These are phyloP conservation scores for Babyrousa celebensis DNA, from an alignment of 2,797 vertebrate genomes.

Conservation along the genomic window DNA sequence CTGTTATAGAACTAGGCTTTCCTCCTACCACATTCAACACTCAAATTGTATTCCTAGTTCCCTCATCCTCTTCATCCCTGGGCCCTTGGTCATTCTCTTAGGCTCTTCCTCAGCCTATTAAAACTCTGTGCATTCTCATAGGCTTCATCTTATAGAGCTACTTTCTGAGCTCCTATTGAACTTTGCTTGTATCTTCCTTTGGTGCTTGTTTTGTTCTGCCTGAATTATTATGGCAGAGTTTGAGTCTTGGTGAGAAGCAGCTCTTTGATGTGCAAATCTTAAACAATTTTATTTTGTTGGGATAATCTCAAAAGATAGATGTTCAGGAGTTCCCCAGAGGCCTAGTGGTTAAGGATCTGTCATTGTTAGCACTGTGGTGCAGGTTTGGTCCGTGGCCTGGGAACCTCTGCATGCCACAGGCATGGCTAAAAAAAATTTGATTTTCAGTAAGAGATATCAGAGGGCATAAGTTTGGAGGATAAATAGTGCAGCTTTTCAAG, in stretches of 20 bases:
- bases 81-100: not conserved
- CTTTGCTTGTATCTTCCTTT: not conserved
- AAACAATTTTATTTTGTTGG: not conserved
- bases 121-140: not conserved
- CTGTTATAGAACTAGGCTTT: not conserved
- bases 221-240: conserved; percentile 48
- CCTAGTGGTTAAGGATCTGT: too few species aligned
- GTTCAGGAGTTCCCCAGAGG: not conserved
- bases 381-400: too few species aligned
- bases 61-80: not conserved
- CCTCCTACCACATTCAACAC: not conserved
- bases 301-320: not conserved
- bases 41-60: not conserved
- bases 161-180: conserved; percentile 21
- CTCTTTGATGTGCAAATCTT: conserved; percentile 21
- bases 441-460: conserved; percentile 33
- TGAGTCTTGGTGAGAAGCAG: conserved; percentile 60
- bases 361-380: too few species aligned
- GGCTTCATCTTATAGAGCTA: not conserved
- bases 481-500: not conserved
- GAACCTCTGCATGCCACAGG: too few species aligned
- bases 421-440: not conserved
- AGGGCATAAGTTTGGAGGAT: not conserved
- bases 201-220: conserved; percentile 56
- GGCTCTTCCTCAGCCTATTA: conserved; percentile 13